phyloP scores from a whole-genome alignment of 2,113 vertebrate genomes.

The Elephantulus edwardii region DNA sequence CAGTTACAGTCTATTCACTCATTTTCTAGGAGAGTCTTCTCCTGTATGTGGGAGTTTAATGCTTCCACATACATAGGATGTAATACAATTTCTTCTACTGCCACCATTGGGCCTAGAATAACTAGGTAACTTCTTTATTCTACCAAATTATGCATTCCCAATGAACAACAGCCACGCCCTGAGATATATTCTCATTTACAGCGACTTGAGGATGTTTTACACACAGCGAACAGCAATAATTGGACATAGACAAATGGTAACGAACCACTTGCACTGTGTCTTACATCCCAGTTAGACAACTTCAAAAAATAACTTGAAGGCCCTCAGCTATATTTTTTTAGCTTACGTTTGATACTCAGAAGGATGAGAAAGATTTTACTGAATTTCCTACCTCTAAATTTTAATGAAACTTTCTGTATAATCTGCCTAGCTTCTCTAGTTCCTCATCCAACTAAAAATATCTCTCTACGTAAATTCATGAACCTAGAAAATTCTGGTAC shows the following conservation, averaged over 20 bases:
- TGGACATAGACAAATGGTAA: not conserved
- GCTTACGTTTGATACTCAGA: not conserved
- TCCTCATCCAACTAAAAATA: not conserved
- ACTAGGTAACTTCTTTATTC: not conserved
- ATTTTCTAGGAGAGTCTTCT: slow-evolving; percentile 41
- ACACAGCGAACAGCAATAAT: not conserved
- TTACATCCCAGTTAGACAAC: not conserved
- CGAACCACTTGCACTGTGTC: not conserved
- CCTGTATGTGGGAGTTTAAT: not conserved
- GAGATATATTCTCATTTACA: not conserved
- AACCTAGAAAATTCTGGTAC: slow-evolving; percentile 12
- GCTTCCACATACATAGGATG: not conserved
- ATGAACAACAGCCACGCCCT: not conserved
- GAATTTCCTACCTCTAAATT: not conserved
- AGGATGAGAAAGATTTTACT: not conserved
- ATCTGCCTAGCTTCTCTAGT: not conserved
- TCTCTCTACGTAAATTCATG: not conserved
- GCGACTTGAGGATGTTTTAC: not conserved
- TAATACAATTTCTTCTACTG: slow-evolving; percentile 28
- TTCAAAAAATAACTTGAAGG: not conserved
- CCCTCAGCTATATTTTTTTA: not conserved
- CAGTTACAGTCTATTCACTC: not conserved
- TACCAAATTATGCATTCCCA: not conserved
- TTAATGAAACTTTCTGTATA: not conserved
- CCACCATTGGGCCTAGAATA: not conserved